Evolutionary conservation across 1,140 invertebrate genomes (phyloP).

Genomic region (Danaus melanippus): DNA sequence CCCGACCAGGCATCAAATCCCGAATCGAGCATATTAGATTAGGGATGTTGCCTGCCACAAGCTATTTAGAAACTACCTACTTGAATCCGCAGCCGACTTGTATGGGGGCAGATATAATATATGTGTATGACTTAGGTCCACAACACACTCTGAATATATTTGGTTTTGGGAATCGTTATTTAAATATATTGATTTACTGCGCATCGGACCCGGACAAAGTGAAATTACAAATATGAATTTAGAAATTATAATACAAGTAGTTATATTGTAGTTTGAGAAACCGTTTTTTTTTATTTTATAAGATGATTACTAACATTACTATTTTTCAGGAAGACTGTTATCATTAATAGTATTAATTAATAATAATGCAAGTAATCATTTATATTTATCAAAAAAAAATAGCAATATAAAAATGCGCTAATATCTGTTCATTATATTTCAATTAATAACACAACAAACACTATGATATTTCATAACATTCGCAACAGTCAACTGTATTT

Average conservation of each 20-base stretch:
- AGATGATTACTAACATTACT: too few relatives aligned
- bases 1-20: constrained; percentile 33
- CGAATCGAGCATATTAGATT: constrained; percentile 53
- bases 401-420: too few relatives aligned
- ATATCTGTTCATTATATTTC: too few relatives aligned
- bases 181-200: constrained; percentile 13
- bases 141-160: constrained; percentile 14
- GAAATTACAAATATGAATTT: too few relatives aligned
- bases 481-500: constrained; percentile 12
- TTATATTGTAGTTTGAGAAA: too few relatives aligned
- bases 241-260: too few relatives aligned
- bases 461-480: constrained; percentile 16
- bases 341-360: too few relatives aligned
- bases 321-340: too few relatives aligned
- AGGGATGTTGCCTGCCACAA: constrained; percentile 40
- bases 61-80: constrained; percentile 44
- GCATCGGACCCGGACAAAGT: too few relatives aligned
- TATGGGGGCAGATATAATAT: constrained; percentile 12
- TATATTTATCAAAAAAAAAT: too few relatives aligned
- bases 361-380: too few relatives aligned
- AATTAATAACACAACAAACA: constrained; percentile 4
- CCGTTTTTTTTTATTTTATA: too few relatives aligned
- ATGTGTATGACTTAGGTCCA: constrained; percentile 13
- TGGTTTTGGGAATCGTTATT: constrained; percentile 11
- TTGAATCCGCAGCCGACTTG: constrained; percentile 24